Conservation (phyloP, 2,797 vertebrate genomes). For the Falco novaeseelandiae region DNA sequence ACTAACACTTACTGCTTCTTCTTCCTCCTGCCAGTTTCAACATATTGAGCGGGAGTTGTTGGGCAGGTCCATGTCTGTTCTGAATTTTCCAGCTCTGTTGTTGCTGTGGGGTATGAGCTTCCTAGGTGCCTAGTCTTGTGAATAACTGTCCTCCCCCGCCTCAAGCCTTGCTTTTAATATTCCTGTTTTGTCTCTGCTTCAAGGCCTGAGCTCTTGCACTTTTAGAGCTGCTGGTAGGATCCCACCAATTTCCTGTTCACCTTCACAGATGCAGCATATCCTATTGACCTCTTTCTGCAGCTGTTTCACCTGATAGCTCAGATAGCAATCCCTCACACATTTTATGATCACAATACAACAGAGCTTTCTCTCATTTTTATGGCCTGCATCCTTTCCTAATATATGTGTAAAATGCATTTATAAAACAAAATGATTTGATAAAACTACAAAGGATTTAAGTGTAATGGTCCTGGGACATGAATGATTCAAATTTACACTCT, state of each 20-base stretch:
- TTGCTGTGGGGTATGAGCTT: background rate
- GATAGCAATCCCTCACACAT: background rate
- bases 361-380: background rate
- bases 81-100: background rate
- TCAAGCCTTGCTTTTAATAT: background rate
- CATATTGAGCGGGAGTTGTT: background rate
- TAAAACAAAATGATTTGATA: background rate
- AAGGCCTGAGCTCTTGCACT: background rate
- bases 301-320: background rate
- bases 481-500: background rate
- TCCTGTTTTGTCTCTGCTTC: background rate
- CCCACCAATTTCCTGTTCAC: background rate
- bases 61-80: background rate
- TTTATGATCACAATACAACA: background rate
- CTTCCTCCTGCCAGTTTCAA: background rate
- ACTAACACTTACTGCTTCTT: background rate
- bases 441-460: background rate
- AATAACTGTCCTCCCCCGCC: background rate
- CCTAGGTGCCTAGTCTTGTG: background rate
- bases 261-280: background rate
- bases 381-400: background rate
- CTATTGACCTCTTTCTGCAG: background rate
- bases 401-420: background rate
- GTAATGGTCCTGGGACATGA: background rate
- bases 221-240: background rate